Evolutionary conservation across 2,113 vertebrate genomes (phyloP).

Genomic region (Cynocephalus volans): DNA sequence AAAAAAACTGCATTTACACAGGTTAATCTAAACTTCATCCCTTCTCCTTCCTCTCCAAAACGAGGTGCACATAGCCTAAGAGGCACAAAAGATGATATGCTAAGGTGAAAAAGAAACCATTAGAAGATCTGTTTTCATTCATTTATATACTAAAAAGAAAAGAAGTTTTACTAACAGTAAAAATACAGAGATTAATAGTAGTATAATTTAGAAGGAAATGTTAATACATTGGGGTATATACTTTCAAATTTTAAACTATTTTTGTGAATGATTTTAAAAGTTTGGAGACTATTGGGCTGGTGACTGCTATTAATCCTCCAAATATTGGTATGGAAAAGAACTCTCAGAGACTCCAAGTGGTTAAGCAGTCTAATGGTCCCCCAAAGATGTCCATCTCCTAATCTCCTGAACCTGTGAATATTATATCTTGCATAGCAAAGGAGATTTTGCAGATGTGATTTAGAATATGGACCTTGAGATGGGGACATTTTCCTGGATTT

Average conservation of each 20-base stretch:
- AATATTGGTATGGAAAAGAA: neutral
- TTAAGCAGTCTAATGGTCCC: neutral
- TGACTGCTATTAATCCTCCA: conserved; percentile 15
- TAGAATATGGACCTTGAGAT: neutral
- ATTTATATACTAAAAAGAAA: neutral
- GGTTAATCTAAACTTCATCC: neutral
- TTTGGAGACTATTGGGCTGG: neutral
- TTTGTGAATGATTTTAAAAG: conserved; percentile 9
- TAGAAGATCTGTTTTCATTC: neutral
- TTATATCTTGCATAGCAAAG: neutral
- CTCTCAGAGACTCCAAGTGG: neutral
- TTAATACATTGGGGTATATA: neutral
- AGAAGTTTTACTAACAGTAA: neutral
- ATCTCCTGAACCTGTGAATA: neutral
- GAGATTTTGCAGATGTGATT: neutral
- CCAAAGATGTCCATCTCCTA: neutral
- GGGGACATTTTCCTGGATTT: neutral
- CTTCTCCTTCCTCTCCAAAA: conserved; percentile 36
- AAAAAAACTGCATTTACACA: neutral
- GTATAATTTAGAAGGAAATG: conserved; percentile 20
- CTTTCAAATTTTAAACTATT: conserved; percentile 9
- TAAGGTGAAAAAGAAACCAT: neutral
- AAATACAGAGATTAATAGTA: neutral
- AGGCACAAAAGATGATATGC: neutral
- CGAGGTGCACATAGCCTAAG: neutral